phyloP scores from a whole-genome alignment of 2,888 invertebrate species.

The Magallana nippona region DNA sequence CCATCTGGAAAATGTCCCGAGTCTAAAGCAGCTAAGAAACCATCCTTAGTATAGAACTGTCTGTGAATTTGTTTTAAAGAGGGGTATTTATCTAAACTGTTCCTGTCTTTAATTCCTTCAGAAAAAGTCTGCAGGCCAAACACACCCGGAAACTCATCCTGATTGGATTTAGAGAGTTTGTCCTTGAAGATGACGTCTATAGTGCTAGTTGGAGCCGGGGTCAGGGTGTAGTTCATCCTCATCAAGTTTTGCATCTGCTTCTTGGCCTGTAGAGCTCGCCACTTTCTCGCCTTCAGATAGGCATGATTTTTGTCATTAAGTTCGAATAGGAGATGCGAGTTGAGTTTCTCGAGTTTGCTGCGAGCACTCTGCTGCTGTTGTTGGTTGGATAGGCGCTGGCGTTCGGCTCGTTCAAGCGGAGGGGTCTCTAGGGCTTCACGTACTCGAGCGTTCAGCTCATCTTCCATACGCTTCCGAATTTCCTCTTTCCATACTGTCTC shows the following conservation, averaged over 20 bases:
- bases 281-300: constrained; percentile 63
- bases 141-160: constrained; percentile 71
- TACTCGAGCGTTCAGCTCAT: constrained; percentile 75
- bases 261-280: constrained; percentile 69
- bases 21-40: constrained; percentile 70
- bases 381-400: constrained; percentile 47
- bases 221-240: constrained; percentile 60
- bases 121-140: constrained; percentile 69
- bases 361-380: constrained; percentile 52
- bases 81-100: constrained; percentile 62
- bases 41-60: constrained; percentile 74
- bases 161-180: constrained; percentile 70
- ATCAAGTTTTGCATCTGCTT: constrained; percentile 64
- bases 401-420: constrained; percentile 68
- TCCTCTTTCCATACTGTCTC: constrained; percentile 73
- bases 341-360: constrained; percentile 64
- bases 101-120: constrained; percentile 69
- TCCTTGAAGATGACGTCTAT: constrained; percentile 69
- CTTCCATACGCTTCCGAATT: constrained; percentile 76
- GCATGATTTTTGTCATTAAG: constrained; percentile 68
- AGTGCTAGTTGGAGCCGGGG: constrained; percentile 50
- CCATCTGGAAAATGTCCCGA: constrained; percentile 74
- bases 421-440: constrained; percentile 78
- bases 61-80: constrained; percentile 61
- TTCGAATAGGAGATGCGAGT: constrained; percentile 70